Conservation (phyloP, 2,797 vertebrate species). For the Acanthurus leucopareius region DNA sequence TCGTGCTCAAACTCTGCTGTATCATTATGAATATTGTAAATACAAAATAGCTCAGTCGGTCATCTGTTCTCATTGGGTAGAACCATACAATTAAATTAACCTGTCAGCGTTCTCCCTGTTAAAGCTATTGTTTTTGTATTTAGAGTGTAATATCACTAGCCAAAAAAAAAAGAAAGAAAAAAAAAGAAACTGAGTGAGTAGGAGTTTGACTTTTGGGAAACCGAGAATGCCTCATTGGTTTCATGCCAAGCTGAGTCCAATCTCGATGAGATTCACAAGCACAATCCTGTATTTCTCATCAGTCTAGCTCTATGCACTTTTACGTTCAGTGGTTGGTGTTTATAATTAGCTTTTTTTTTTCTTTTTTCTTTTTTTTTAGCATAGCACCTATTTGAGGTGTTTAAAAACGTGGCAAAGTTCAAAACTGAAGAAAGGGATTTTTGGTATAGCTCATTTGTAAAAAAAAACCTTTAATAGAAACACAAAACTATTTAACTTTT, state of each 20-base stretch:
- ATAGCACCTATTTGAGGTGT: conserved; percentile 20
- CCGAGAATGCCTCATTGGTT: conserved; percentile 42
- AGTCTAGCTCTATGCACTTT: conserved; percentile 78
- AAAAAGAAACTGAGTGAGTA: conserved; percentile 29
- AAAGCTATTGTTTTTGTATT: conserved; percentile 72
- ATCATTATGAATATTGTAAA: conserved; percentile 89
- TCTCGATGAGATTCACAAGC: conserved; percentile 71
- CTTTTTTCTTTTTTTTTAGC: conserved; percentile 20
- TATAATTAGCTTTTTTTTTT: conserved; percentile 23
- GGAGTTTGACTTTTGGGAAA: conserved; percentile 57
- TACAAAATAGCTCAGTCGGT: conserved; percentile 81
- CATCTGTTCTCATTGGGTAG: conserved; percentile 75
- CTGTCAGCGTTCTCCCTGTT: conserved; percentile 77
- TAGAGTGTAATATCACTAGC: conserved; percentile 70
- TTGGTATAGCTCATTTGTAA: conserved; percentile 25
- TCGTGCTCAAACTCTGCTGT: conserved; percentile 91
- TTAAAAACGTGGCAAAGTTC: conserved; percentile 37
- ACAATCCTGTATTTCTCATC: conserved; percentile 73
- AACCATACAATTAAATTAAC: conserved; percentile 75
- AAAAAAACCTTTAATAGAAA: conserved; percentile 5
- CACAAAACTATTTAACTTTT: conserved; percentile 1
- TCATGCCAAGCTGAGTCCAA: conserved; percentile 45
- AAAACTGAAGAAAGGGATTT: conserved; percentile 44
- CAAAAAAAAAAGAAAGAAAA: conserved; percentile 4
- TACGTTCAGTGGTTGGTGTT: conserved; percentile 61